Base-by-base conservation (phyloP, 2,113 vertebrate genomes). In the Centrocercus urophasianus region DNA sequence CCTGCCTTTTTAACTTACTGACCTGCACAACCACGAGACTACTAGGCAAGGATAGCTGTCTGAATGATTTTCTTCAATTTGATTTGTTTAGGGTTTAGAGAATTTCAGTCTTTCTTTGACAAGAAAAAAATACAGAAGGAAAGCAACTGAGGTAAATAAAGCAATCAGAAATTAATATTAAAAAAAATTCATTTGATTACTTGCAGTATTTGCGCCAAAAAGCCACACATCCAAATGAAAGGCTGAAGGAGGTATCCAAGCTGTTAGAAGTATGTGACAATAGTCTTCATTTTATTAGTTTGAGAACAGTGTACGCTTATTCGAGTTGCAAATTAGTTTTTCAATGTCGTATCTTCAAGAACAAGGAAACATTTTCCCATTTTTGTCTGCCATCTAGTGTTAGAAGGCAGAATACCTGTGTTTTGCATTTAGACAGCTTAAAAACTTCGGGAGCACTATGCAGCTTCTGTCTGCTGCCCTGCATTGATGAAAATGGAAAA, bases 311-410 rank as follows among this genome's bases (percentile, higher is more conserved):
- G n/a, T 69, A 83, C 40, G 6, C 13, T 71, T 27, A 40, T 80
- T 91, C 82, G 91, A 69, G 40, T 24, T 54, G 18, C 19, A 77
- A 81, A 72, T 57, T 52, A 71, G 48, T 74, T 74, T 77, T 75
- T 90, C 71, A 45, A 2, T 27, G 43, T 34, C 73, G 17, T 40
- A 3, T 5, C n/a, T 21, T n/a, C 24, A 36, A 93, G 89, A 90
- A 67, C 14, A 70, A 69, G 40, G 79, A 78, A 80, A 66, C 43
- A n/a, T 90, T 93, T 96, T 92, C 75, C 69, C 95, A 91, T 43
- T 96, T 97, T 89, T 63, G 92, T 79, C 97, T 96, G 97, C 97
- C 96, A 97, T 89, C 97, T 97, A 96, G 96, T 79, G 97, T 94
- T 94, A 65, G 76, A 70, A 96, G 63, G 8, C 34, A 94, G 87